Evolutionary conservation across 2,113 vertebrate genomes (phyloP).

Genomic region (Atherinomorus stipes): DNA sequence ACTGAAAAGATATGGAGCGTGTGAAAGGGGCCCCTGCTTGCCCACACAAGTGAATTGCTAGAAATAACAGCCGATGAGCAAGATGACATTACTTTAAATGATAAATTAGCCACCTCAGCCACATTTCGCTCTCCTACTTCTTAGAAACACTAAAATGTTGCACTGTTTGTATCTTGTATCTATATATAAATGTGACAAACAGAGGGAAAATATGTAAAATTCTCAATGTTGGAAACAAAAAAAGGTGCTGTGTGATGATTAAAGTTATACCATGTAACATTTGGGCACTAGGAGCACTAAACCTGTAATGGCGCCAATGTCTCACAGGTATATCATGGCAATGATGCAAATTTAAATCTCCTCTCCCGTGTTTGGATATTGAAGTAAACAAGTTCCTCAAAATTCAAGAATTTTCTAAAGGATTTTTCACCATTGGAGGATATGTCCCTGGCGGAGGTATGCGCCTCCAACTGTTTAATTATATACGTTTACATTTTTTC

Average conservation of each 20-base stretch:
- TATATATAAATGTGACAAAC: conserved; percentile 5
- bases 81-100: conserved; percentile 19
- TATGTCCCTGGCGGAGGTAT: too few relatives aligned
- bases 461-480: too few relatives aligned
- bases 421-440: too few relatives aligned
- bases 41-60: conserved; percentile 32
- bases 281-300: too few relatives aligned
- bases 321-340: too few relatives aligned
- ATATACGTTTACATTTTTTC: too few relatives aligned
- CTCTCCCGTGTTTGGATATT: too few relatives aligned
- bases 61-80: not conserved
- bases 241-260: not conserved
- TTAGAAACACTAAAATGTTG: conserved; percentile 2
- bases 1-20: conserved; percentile 51
- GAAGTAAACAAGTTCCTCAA: too few relatives aligned
- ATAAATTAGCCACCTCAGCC: conserved; percentile 26
- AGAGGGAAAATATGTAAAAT: not conserved
- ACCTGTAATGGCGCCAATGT: too few relatives aligned
- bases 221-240: not conserved
- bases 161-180: not conserved
- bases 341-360: too few relatives aligned
- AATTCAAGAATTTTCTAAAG: too few relatives aligned
- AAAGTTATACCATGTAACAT: too few relatives aligned
- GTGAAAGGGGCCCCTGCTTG: conserved; percentile 23
- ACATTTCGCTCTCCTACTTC: not conserved